Evolutionary conservation across 2,113 vertebrate genomes (phyloP).

Genomic region (Odobenus rosmarus): DNA sequence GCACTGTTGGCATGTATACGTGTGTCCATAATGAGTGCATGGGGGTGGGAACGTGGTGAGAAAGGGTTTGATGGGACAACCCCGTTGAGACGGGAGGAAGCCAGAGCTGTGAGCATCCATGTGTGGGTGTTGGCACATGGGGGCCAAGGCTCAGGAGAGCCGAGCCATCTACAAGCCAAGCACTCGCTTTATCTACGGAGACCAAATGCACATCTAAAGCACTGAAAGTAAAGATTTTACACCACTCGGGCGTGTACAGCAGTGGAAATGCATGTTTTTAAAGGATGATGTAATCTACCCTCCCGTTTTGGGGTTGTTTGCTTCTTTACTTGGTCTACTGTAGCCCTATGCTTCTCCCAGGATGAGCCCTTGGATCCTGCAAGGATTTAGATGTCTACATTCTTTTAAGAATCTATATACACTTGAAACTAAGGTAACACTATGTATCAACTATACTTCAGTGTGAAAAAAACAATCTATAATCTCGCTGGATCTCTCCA

Average conservation of each 20-base stretch:
- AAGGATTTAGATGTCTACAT: neutral
- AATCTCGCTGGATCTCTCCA: too few relatives aligned
- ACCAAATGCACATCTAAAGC: neutral
- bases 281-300: neutral
- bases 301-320: neutral
- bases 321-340: neutral
- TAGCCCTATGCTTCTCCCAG: too few relatives aligned
- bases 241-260: accelerated
- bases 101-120: neutral
- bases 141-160: neutral
- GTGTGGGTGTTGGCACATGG: too few relatives aligned
- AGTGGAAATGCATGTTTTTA: neutral
- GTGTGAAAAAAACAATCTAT: neutral
- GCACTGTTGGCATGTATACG: accelerated
- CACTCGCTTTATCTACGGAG: too few relatives aligned
- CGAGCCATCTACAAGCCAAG: too few relatives aligned
- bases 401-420: neutral
- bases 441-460: neutral
- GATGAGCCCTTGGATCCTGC: accelerated
- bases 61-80: neutral
- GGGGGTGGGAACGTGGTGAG: neutral
- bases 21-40: neutral
- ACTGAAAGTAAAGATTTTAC: too few relatives aligned
- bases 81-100: accelerated
- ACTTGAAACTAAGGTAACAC: neutral